Evolutionary conservation across 2,888 invertebrate genomes (phyloP).

Genomic region (Trachelus tabidus): DNA sequence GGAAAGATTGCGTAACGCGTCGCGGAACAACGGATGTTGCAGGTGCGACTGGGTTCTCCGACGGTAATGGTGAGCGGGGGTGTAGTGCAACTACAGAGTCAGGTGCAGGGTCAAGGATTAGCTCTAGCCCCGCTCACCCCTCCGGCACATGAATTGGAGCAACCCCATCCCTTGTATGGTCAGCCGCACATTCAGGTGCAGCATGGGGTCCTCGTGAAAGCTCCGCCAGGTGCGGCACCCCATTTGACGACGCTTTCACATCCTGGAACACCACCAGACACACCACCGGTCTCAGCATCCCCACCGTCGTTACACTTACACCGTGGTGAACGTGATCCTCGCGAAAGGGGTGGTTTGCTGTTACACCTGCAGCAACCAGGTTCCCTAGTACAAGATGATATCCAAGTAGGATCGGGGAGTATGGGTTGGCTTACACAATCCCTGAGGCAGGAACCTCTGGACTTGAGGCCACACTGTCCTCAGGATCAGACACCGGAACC

Average conservation of each 20-base stretch:
- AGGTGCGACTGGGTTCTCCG: slow-evolving; percentile 58
- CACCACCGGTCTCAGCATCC: slow-evolving; percentile 77
- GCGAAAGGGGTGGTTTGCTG: slow-evolving; percentile 47
- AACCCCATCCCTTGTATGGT: slow-evolving; percentile 59
- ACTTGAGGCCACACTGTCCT: slow-evolving; percentile 78
- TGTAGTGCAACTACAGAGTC: slow-evolving; percentile 51
- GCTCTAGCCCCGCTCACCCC: slow-evolving; percentile 69
- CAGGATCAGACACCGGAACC: slow-evolving; percentile 67
- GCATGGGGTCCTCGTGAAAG: slow-evolving; percentile 61
- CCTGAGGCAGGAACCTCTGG: slow-evolving; percentile 80
- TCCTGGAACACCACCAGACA: slow-evolving; percentile 88
- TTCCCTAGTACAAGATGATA: slow-evolving; percentile 49
- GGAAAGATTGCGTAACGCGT: slow-evolving; percentile 18
- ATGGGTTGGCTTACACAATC: slow-evolving; percentile 83
- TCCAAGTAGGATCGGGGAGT: slow-evolving; percentile 66
- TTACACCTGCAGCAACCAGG: slow-evolving; percentile 50
- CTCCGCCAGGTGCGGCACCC: slow-evolving; percentile 57
- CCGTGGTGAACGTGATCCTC: slow-evolving; percentile 51
- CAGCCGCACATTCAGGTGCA: slow-evolving; percentile 62
- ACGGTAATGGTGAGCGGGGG: slow-evolving; percentile 55
- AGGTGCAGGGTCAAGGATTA: slow-evolving; percentile 45
- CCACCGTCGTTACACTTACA: slow-evolving; percentile 68
- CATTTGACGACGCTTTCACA: slow-evolving; percentile 64
- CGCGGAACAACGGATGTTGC: slow-evolving; percentile 33
- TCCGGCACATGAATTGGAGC: slow-evolving; percentile 72